phyloP scores from a whole-genome alignment of 1,140 invertebrate genomes.

The Helicoverpa zea region DNA sequence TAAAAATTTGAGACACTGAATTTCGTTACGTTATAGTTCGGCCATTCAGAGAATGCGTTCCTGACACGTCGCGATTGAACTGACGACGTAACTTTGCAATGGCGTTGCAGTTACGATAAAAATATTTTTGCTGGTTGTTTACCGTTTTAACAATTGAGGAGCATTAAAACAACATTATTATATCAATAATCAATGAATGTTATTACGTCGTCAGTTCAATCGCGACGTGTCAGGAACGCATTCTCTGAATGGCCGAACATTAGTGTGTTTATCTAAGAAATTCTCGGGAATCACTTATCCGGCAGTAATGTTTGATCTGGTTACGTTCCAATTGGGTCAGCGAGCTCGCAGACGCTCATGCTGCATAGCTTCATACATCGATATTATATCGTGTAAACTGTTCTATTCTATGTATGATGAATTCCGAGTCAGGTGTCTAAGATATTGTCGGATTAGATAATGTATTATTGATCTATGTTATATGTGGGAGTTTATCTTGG shows the following conservation, averaged over 20 bases:
- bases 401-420: neutral
- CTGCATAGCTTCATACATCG: neutral
- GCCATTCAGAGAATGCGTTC: no score
- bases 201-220: no score
- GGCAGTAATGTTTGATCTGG: constrained; percentile 40
- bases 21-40: constrained; percentile 37
- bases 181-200: no score
- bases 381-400: constrained; percentile 1
- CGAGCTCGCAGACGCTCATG: neutral
- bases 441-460: neutral
- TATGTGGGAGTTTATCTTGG: neutral
- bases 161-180: no score
- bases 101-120: no score
- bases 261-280: constrained; percentile 21
- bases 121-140: no score
- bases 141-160: no score
- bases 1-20: constrained; percentile 22
- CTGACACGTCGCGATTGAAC: no score
- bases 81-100: no score
- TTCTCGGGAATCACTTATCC: constrained; percentile 45
- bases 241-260: no score
- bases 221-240: no score
- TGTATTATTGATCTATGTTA: neutral
- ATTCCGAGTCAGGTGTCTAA: neutral
- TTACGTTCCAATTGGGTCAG: constrained; percentile 41